A percentile compares a stretch with the other conserved stretches of the same genome.
Evolutionary conservation across 1,140 invertebrate species (phyloP).

Genomic region (Conus betulinus): DNA sequence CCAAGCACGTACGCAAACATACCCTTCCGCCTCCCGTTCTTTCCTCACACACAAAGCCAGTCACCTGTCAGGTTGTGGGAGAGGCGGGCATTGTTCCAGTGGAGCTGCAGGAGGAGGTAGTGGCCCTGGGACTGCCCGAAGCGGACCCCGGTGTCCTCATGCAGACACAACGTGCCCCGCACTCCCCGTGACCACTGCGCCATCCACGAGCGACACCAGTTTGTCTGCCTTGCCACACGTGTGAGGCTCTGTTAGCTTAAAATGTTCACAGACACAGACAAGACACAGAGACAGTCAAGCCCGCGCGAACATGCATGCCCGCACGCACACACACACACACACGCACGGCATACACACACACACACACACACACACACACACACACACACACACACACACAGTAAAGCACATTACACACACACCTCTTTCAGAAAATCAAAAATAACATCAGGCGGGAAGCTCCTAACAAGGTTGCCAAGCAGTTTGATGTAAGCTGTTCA

Average conservation of each 20-base stretch:
- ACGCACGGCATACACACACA: neutral
- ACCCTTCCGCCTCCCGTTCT: no score
- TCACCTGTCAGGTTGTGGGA: slow-evolving; percentile 48
- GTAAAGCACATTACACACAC: no score
- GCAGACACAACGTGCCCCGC: slow-evolving; percentile 51
- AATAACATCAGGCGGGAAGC: no score
- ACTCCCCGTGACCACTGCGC: slow-evolving; percentile 66
- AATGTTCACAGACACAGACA: neutral
- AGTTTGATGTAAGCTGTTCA: no score
- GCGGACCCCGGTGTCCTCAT: slow-evolving; percentile 54
- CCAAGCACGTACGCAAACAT: no score
- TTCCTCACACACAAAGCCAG: neutral
- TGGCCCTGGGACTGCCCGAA: slow-evolving; percentile 57
- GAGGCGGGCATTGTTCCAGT: slow-evolving; percentile 62
- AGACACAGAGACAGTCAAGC: neutral
- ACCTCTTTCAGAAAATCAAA: no score
- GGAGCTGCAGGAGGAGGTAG: slow-evolving; percentile 64
- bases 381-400: neutral
- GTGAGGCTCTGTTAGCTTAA: slow-evolving; percentile 52
- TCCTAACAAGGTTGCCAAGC: no score
- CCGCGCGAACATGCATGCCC: no score
- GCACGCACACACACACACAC: slow-evolving; percentile 23
- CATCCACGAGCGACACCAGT: slow-evolving; percentile 55
- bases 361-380: no score
- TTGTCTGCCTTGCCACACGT: slow-evolving; percentile 54